phyloP scores from a whole-genome alignment of 1,140 invertebrate genomes.

The Penaeus vannamei region DNA sequence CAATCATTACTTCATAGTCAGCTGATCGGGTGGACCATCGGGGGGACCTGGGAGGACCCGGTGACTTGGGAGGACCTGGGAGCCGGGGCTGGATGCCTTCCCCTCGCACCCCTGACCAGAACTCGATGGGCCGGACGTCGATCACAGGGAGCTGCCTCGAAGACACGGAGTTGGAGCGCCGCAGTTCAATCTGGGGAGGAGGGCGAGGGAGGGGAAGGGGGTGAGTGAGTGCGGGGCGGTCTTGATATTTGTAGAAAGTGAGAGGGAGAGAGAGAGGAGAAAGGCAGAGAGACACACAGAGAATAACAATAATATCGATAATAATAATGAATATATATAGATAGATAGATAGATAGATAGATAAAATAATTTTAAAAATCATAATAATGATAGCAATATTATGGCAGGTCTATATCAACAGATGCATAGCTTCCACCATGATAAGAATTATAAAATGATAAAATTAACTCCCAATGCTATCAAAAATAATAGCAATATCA shows the following conservation, averaged over 20 bases:
- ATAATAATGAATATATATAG: too few species aligned
- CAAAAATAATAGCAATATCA: too few species aligned
- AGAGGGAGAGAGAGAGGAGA: too few species aligned
- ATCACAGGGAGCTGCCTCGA: slow-evolving; percentile 71
- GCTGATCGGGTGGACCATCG: slow-evolving; percentile 33
- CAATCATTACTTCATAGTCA: slow-evolving; percentile 44
- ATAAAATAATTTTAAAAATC: too few species aligned
- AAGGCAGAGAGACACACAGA: too few species aligned
- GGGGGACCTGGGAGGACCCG: slow-evolving; percentile 26
- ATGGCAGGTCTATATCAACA: too few species aligned
- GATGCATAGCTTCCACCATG: too few species aligned
- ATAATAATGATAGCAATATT: too few species aligned
- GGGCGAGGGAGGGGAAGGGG: background rate
- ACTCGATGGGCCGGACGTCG: slow-evolving; percentile 74
- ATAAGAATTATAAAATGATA: too few species aligned
- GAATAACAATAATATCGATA: too few species aligned
- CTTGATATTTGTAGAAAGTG: background rate
- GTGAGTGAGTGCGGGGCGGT: background rate
- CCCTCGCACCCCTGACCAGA: slow-evolving; percentile 71
- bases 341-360: too few species aligned
- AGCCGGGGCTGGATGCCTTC: slow-evolving; percentile 71
- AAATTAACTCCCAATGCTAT: too few species aligned
- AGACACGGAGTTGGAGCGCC: slow-evolving; percentile 61
- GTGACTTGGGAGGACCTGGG: slow-evolving; percentile 54
- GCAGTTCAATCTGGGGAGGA: slow-evolving; percentile 55